phyloP scores from a whole-genome alignment of 2,888 invertebrate genomes.

The Eledone cirrhosa region DNA sequence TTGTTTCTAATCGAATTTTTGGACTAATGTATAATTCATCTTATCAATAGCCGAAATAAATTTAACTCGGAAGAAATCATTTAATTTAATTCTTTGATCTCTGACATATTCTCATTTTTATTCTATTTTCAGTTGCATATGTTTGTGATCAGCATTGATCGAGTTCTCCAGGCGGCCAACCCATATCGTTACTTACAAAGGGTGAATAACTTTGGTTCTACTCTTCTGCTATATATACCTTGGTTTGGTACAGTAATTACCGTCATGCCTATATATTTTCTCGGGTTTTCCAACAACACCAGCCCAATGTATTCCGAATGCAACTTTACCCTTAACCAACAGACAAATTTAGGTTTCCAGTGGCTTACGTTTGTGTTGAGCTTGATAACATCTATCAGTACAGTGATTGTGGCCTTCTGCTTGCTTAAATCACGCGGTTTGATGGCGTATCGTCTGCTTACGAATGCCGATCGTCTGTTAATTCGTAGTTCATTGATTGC shows the following conservation, averaged over 20 bases:
- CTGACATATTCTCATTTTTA: neutral
- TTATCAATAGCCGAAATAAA: too few relatives aligned
- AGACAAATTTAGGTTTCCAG: neutral
- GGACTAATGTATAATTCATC: too few relatives aligned
- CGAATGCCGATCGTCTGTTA: neutral
- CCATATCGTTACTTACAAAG: conserved; percentile 16
- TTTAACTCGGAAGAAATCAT: neutral
- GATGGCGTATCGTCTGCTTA: neutral
- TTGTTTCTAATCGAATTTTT: too few relatives aligned
- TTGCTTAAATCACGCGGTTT: neutral
- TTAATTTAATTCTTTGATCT: neutral
- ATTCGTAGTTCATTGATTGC: conserved; percentile 12
- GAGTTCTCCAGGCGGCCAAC: conserved; percentile 1
- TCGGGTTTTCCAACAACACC: neutral
- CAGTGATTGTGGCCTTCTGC: neutral
- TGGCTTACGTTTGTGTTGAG: neutral
- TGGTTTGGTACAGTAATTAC: neutral
- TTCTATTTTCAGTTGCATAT: conserved; percentile 21
- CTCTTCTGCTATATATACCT: neutral
- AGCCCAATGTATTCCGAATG: neutral
- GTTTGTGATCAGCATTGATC: conserved; percentile 8
- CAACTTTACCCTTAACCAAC: neutral
- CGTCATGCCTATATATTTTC: conserved; percentile 1
- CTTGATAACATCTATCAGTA: neutral
- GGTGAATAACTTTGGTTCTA: neutral